Percentiles rank a stretch among this genome's conserved stretches.
Conservation (phyloP, 2,797 vertebrate species). For the Myripristis jacobus region DNA sequence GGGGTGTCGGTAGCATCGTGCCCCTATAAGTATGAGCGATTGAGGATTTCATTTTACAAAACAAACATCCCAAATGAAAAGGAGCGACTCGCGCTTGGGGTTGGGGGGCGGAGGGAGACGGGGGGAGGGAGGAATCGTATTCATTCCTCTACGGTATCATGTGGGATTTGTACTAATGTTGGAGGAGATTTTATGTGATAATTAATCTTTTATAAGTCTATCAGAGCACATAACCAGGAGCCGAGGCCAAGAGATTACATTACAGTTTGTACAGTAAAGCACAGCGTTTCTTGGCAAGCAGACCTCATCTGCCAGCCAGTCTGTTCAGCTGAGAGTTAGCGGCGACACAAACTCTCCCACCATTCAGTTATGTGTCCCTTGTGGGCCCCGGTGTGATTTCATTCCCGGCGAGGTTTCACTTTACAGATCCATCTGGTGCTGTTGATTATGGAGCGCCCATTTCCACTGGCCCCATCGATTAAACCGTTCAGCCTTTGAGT, state of each 20-base stretch:
- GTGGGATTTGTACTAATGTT: conserved; percentile 56
- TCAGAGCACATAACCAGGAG: conserved; percentile 62
- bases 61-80: conserved; percentile 28
- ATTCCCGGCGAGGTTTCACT: conserved; percentile 42
- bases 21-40: conserved; percentile 23
- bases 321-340: conserved; percentile 46
- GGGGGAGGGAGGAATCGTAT: background rate
- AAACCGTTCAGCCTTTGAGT: conserved; percentile 42
- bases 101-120: too few relatives aligned
- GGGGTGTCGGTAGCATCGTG: conserved; percentile 32
- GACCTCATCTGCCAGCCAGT: conserved; percentile 53
- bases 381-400: conserved; percentile 34
- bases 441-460: conserved; percentile 29
- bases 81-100: background rate
- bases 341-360: conserved; percentile 16
- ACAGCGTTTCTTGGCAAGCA: conserved; percentile 71
- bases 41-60: conserved; percentile 46
- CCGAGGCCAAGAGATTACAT: conserved; percentile 64
- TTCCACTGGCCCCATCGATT: conserved; percentile 41
- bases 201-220: conserved; percentile 74
- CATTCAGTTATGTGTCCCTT: conserved; percentile 34
- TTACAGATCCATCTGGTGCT: conserved; percentile 42
- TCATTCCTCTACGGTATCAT: conserved; percentile 25
- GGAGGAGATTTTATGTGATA: conserved; percentile 57
- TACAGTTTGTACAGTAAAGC: conserved; percentile 66